Evolutionary conservation across 2,797 vertebrate genomes (phyloP).

Genomic region (Allobates femoralis): DNA sequence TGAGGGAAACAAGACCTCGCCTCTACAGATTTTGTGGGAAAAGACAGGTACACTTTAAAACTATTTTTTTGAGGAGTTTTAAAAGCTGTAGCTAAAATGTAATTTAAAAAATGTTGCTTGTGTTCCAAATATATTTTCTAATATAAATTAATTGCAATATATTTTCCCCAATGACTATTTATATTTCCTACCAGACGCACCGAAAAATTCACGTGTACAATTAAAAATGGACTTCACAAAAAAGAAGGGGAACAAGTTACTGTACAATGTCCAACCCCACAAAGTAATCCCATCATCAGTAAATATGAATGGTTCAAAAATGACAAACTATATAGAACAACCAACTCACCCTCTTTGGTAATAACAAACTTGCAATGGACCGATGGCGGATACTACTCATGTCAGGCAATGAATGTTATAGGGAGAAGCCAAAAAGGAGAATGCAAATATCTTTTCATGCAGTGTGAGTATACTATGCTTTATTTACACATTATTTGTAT

Average conservation of each 20-base stretch:
- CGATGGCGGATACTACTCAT: conserved; percentile 36
- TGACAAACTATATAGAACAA: neutral
- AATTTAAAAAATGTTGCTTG: too few relatives aligned
- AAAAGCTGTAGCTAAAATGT: too few relatives aligned
- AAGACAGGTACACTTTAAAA: too few relatives aligned
- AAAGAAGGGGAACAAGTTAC: conserved; percentile 64
- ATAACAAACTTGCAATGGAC: neutral
- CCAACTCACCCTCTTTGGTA: neutral
- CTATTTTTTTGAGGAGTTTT: too few relatives aligned
- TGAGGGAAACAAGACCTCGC: too few relatives aligned
- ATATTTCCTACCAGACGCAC: conserved; percentile 63
- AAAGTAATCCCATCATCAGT: conserved; percentile 63
- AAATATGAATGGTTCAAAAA: conserved; percentile 46
- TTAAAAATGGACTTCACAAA: conserved; percentile 23
- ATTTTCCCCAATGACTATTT: neutral
- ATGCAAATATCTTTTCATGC: conserved; percentile 44
- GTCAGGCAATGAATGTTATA: conserved; percentile 16
- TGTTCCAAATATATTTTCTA: neutral
- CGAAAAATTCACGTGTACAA: conserved; percentile 54
- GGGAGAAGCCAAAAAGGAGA: accelerated
- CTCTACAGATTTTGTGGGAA: too few relatives aligned
- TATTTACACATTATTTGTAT: neutral
- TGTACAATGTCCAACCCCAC: conserved; percentile 60
- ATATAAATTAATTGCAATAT: neutral
- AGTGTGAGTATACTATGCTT: conserved; percentile 63